A percentile compares a stretch with the other conserved stretches of the same genome.
Evolutionary conservation across 2,113 vertebrate genomes (phyloP).

Genomic region (Rhinoderma darwinii): DNA sequence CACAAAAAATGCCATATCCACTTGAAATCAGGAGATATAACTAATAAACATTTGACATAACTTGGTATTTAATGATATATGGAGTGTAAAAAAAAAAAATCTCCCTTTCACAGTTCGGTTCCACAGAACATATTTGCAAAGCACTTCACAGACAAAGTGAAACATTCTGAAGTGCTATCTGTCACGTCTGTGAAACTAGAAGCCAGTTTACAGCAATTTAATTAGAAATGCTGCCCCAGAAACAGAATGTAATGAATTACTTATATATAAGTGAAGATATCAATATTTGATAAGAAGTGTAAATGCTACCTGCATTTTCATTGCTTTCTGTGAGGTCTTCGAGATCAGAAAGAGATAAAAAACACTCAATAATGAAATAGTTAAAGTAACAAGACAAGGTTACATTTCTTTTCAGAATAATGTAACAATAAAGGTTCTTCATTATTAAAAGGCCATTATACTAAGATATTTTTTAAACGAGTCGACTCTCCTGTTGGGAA

Average conservation of each 20-base stretch:
- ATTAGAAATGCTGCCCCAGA: conserved; percentile 57
- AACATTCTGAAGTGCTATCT: conserved; percentile 57
- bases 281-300: conserved; percentile 54
- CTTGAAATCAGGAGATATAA: neutral
- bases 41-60: conserved; percentile 39
- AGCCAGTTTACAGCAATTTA: conserved; percentile 56
- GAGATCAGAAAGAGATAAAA: conserved; percentile 37
- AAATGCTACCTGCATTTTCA: conserved; percentile 43
- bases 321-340: conserved; percentile 23
- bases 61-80: conserved; percentile 25
- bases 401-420: conserved; percentile 19
- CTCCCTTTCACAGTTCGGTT: conserved; percentile 33
- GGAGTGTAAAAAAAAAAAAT: conserved; percentile 24
- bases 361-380: conserved; percentile 33
- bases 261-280: conserved; percentile 58
- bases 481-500: neutral
- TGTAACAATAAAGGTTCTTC: neutral
- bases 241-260: conserved; percentile 58
- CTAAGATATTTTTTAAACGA: neutral
- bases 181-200: conserved; percentile 56
- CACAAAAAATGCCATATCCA: neutral
- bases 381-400: conserved; percentile 22
- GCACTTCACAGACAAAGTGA: conserved; percentile 55
- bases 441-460: neutral
- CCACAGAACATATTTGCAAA: conserved; percentile 50